A percentile compares a stretch with the other conserved stretches of the same genome.
phyloP scores from a whole-genome alignment of 30 jellyfish, hydroid and myxozoan species.

The Turritopsis dohrnii region DNA sequence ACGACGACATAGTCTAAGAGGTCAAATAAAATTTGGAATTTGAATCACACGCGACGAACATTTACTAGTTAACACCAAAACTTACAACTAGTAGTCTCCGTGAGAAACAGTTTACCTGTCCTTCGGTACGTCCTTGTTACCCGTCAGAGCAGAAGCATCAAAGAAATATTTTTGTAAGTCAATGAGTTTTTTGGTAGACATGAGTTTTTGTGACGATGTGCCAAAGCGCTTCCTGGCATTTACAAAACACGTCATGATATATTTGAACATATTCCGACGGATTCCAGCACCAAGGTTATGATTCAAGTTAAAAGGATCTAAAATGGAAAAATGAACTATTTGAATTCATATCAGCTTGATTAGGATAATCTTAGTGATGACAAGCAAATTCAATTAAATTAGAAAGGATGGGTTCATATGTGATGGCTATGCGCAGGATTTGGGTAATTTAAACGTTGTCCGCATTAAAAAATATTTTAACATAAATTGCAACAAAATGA shows the following conservation, averaged over 20 bases:
- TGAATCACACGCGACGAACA: not conserved
- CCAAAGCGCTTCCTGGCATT: constrained; percentile 51
- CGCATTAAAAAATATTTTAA: no score
- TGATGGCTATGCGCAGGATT: no score
- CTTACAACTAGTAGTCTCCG: not conserved
- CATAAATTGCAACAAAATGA: no score
- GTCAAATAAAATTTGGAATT: not conserved
- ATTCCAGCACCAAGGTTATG: constrained; percentile 80
- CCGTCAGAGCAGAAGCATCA: constrained; percentile 37
- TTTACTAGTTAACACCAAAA: not conserved
- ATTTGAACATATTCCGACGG: constrained; percentile 42
- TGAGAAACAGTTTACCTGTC: constrained; percentile 25
- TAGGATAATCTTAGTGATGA: no score
- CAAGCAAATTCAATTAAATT: no score
- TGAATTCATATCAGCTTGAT: no score
- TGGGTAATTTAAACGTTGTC: no score
- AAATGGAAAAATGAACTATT: not conserved
- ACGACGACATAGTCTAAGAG: constrained; percentile 45
- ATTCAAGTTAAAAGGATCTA: constrained; percentile 70
- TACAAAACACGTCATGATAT: constrained; percentile 40
- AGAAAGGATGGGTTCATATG: no score
- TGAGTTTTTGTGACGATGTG: constrained; percentile 1
- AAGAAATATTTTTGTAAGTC: constrained; percentile 25
- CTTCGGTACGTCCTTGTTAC: constrained; percentile 47
- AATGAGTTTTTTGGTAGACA: not conserved